Evolutionary conservation across 2,888 invertebrate genomes (phyloP).

Genomic region (Ditula angustiorana): DNA sequence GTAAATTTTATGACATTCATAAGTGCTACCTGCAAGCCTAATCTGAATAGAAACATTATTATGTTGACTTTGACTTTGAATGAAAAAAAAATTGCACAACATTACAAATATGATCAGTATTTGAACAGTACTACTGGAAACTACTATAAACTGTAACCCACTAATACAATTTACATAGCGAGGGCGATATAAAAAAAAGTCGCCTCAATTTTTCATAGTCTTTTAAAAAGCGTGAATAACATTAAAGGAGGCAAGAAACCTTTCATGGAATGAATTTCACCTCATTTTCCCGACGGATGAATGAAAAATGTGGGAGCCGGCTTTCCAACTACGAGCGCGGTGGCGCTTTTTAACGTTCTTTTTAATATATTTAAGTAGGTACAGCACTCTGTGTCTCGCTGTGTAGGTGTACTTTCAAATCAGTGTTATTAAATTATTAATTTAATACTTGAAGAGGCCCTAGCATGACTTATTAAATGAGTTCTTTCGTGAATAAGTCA

Average conservation of each 20-base stretch:
- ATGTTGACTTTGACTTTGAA: too few relatives aligned
- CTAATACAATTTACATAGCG: not conserved
- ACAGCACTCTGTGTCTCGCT: not conserved
- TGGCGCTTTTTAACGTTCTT: constrained; percentile 1
- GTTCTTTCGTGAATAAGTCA: not conserved
- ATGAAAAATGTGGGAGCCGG: constrained; percentile 29
- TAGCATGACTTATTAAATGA: not conserved
- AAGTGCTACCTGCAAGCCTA: too few relatives aligned
- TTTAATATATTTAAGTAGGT: not conserved
- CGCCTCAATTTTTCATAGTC: constrained; percentile 25
- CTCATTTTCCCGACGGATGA: constrained; percentile 40
- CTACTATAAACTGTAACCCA: not conserved
- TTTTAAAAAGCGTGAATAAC: constrained; percentile 35
- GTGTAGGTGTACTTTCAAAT: not conserved
- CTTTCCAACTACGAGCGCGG: constrained; percentile 21
- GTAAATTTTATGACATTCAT: too few relatives aligned
- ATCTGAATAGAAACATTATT: too few relatives aligned
- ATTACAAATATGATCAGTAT: too few relatives aligned
- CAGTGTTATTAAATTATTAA: constrained; percentile 8
- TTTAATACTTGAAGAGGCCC: not conserved
- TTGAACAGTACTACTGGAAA: not conserved
- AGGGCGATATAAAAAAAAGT: constrained; percentile 20
- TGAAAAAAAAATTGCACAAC: too few relatives aligned
- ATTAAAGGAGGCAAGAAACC: constrained; percentile 38
- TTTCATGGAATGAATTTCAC: constrained; percentile 39